These are phyloP conservation scores for Tenthredo distinguenda DNA, from an alignment of 2,888 invertebrate genomes.

Conservation along the genomic window DNA sequence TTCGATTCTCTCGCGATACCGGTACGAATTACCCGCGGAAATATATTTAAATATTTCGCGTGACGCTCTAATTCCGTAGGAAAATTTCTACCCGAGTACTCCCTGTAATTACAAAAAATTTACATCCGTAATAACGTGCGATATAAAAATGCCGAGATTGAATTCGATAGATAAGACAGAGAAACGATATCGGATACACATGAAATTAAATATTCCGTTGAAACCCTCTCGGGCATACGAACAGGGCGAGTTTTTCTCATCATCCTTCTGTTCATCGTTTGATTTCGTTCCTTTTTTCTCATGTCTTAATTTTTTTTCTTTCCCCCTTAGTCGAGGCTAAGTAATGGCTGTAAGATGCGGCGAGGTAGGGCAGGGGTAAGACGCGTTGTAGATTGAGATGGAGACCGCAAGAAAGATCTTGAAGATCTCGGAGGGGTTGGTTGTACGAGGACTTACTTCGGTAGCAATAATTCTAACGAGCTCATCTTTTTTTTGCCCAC, in stretches of 20 bases:
- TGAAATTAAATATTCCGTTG: not conserved
- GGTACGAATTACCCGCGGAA: not conserved
- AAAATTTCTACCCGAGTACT: not conserved
- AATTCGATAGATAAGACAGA: not conserved
- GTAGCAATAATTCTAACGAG: constrained; percentile 58
- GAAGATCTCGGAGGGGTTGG: not conserved
- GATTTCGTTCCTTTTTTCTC: not conserved
- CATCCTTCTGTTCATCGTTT: not conserved
- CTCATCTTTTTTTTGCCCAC: constrained; percentile 52
- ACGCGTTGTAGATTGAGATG: constrained; percentile 4
- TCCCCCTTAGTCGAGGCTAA: not conserved
- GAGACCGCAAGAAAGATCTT: constrained; percentile 3
- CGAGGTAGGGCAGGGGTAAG: not conserved
- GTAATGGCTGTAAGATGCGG: not conserved
- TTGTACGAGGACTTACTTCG: constrained; percentile 28
- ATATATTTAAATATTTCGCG: not conserved
- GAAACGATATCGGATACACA: not conserved
- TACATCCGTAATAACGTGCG: not conserved
- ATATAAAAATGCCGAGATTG: not conserved
- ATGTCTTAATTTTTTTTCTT: not conserved
- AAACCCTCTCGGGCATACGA: not conserved
- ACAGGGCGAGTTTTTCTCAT: not conserved
- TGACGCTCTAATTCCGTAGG: not conserved
- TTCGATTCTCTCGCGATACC: no score
- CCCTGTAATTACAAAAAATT: not conserved